Evolutionary conservation across 2,797 vertebrate species (phyloP).

Genomic region (Acanthornis magna): DNA sequence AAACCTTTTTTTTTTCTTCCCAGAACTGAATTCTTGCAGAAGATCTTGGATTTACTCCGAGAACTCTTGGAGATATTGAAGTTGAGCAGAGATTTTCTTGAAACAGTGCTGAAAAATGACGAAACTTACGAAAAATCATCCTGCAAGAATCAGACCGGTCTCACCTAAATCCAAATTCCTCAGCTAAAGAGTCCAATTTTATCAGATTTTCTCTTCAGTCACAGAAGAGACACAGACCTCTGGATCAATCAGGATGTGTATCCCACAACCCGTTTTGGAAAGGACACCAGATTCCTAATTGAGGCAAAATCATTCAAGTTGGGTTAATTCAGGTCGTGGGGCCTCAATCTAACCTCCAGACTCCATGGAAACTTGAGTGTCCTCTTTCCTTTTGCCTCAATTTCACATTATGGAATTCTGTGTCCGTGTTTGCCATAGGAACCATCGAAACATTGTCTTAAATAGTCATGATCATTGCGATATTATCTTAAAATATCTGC

Average conservation of each 20-base stretch:
- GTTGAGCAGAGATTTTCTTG: neutral
- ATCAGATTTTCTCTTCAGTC: neutral
- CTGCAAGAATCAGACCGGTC: accelerated
- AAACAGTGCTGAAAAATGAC: neutral
- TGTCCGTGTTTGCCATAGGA: neutral
- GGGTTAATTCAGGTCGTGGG: neutral
- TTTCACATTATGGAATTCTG: neutral
- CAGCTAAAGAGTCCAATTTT: no score
- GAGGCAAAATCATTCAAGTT: neutral
- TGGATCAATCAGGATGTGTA: neutral
- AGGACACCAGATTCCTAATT: neutral
- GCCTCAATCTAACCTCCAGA: neutral
- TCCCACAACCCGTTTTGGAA: neutral
- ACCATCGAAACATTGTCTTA: neutral
- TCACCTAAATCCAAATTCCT: neutral
- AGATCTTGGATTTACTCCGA: neutral
- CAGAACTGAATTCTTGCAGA: neutral
- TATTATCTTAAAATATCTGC: neutral
- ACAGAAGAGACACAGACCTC: neutral
- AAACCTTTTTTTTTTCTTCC: neutral
- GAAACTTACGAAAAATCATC: neutral
- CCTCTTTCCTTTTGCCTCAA: neutral
- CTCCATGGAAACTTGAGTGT: neutral
- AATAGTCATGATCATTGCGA: neutral
- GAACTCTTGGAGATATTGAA: neutral